Evolutionary conservation across 2,888 invertebrate genomes (phyloP).

Genomic region (Cryptosula pallasiana): DNA sequence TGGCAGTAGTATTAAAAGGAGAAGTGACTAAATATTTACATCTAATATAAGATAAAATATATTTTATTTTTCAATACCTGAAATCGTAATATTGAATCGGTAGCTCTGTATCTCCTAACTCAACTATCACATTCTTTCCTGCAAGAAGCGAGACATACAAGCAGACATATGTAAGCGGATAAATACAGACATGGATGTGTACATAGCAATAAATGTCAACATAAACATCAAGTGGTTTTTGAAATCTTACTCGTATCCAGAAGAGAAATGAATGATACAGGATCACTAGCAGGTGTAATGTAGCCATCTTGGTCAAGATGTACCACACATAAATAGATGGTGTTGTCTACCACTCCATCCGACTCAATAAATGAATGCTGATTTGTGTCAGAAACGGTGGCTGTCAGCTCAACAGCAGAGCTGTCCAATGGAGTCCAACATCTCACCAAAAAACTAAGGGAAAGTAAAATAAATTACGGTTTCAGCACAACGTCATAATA

Average conservation of each 20-base stretch:
- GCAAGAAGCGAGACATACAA: no score
- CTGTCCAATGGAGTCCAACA: constrained; percentile 26
- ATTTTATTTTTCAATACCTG: constrained; percentile 30
- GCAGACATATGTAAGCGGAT: no score
- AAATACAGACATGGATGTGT: no score
- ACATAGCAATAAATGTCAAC: no score
- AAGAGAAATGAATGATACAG: constrained; percentile 31
- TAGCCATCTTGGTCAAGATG: constrained; percentile 27
- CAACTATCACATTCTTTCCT: constrained; percentile 28
- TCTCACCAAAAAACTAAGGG: constrained; percentile 24
- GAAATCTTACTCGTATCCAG: constrained; percentile 26
- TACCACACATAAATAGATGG: constrained; percentile 33
- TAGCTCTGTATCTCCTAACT: constrained; percentile 28
- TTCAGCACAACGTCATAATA: no score
- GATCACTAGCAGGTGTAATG: constrained; percentile 31
- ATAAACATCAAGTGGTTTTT: no score
- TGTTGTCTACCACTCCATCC: constrained; percentile 32
- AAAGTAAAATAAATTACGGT: no score
- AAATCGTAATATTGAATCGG: constrained; percentile 31
- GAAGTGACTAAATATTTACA: background rate
- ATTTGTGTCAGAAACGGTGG: constrained; percentile 3
- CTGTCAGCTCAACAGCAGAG: constrained; percentile 22
- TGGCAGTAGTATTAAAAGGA: no score
- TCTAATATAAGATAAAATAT: background rate
- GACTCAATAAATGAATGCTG: constrained; percentile 28